Percentiles rank a stretch among this genome's conserved stretches.
Evolutionary conservation across 2,797 vertebrate genomes (phyloP).

Genomic region (Aphelocoma californica): DNA sequence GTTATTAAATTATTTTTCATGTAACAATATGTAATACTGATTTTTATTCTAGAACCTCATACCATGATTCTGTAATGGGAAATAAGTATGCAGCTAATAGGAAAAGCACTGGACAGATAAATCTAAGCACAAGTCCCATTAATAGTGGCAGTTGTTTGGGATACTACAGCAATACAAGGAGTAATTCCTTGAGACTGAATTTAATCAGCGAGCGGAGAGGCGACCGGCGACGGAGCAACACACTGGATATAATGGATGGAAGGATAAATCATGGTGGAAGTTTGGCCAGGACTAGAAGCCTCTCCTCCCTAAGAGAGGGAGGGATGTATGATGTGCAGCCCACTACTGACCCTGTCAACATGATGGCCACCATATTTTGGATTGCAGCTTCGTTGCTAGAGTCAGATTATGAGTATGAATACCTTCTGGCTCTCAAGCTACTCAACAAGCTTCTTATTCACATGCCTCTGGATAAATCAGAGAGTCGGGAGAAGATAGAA

Average conservation of each 20-base stretch:
- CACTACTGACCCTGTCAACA: slow-evolving; percentile 90
- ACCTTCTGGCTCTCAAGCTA: slow-evolving; percentile 92
- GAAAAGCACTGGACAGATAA: slow-evolving; percentile 98
- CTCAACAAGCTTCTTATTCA: slow-evolving; percentile 95
- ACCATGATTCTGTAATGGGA: slow-evolving; percentile 87
- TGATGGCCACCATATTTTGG: slow-evolving; percentile 99
- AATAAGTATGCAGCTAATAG: slow-evolving; percentile 94
- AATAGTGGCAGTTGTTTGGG: slow-evolving; percentile 80
- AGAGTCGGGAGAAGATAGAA: slow-evolving; percentile 94
- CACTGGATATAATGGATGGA: slow-evolving; percentile 91
- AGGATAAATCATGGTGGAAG: slow-evolving; percentile 88
- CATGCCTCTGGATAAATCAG: slow-evolving; percentile 90
- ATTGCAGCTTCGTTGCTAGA: slow-evolving; percentile 93
- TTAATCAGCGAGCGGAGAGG: slow-evolving; percentile 85
- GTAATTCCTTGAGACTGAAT: slow-evolving; percentile 92
- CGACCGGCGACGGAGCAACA: slow-evolving; percentile 92
- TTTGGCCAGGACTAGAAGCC: slow-evolving; percentile 93
- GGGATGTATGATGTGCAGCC: slow-evolving; percentile 80
- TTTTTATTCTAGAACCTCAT: slow-evolving; percentile 80
- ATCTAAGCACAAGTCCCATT: slow-evolving; percentile 84
- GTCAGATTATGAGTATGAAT: slow-evolving; percentile 99
- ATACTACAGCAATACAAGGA: slow-evolving; percentile 81
- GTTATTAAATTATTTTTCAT: not conserved
- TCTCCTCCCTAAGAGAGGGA: slow-evolving; percentile 91
- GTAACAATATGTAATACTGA: not conserved